A percentile compares a stretch with the other conserved stretches of the same genome.
Evolutionary conservation across 2,888 invertebrate genomes (phyloP).

Genomic region (Hartigia nigra): DNA sequence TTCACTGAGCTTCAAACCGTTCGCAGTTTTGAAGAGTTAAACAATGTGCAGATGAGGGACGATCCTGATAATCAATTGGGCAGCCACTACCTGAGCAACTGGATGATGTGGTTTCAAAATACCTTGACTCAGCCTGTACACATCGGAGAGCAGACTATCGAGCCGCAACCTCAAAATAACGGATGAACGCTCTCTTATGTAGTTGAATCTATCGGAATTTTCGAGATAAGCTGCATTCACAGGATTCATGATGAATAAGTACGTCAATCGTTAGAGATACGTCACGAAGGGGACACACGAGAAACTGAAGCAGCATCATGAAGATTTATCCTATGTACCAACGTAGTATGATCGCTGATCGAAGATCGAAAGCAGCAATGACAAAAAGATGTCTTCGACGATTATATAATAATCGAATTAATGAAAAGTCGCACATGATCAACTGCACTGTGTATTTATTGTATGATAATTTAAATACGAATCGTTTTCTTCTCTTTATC

Average conservation of each 20-base stretch:
- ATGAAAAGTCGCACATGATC: background rate
- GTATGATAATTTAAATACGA: background rate
- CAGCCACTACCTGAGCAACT: slow-evolving; percentile 52
- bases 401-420: background rate
- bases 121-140: slow-evolving; percentile 43
- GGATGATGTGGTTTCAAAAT: slow-evolving; percentile 58
- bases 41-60: slow-evolving; percentile 47
- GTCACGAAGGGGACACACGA: background rate
- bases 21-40: slow-evolving; percentile 50
- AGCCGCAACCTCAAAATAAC: slow-evolving; percentile 34
- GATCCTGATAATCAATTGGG: slow-evolving; percentile 46
- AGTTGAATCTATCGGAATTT: background rate
- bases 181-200: background rate
- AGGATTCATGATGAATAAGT: background rate
- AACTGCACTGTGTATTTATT: background rate
- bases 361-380: background rate
- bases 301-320: background rate
- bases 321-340: background rate
- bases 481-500: background rate
- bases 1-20: slow-evolving; percentile 48
- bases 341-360: background rate
- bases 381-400: background rate
- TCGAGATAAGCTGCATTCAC: background rate
- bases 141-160: slow-evolving; percentile 37
- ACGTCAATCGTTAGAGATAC: background rate